These are phyloP conservation scores for Salmo trutta DNA, from an alignment of 2,797 vertebrate genomes.

Conservation along the genomic window DNA sequence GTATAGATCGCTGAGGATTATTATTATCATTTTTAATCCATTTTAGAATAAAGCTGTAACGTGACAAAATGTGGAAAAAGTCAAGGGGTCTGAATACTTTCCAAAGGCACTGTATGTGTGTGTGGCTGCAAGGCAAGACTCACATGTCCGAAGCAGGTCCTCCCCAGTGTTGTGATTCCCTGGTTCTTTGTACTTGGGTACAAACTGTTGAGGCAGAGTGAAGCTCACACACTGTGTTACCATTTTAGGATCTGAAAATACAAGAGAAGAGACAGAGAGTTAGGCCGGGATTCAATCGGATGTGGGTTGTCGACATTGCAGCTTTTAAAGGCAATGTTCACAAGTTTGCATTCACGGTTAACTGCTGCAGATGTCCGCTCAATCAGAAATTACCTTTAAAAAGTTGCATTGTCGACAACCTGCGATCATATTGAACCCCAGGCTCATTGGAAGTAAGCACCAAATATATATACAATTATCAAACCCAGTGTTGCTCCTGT, in stretches of 20 bases:
- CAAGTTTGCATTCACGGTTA: not conserved
- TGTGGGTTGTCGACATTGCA: not conserved
- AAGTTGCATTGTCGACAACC: not conserved
- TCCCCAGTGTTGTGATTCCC: slow-evolving; percentile 80
- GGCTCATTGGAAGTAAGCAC: not conserved
- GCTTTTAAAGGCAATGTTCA: not conserved
- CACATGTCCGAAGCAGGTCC: slow-evolving; percentile 90
- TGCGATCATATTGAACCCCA: not conserved
- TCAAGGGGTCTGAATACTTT: too few relatives aligned
- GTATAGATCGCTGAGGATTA: too few relatives aligned
- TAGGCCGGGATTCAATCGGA: not conserved
- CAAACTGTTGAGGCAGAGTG: slow-evolving; percentile 88
- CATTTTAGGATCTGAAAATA: slow-evolving; percentile 69
- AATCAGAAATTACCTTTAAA: not conserved
- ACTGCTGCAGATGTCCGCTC: not conserved
- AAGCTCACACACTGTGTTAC: slow-evolving; percentile 84
- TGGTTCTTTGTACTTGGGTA: slow-evolving; percentile 77
- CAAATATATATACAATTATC: not conserved
- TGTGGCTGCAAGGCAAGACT: slow-evolving; percentile 60
- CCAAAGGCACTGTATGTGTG: not conserved
- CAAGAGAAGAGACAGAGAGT: slow-evolving; percentile 23
- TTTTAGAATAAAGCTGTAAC: too few relatives aligned
- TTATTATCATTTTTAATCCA: too few relatives aligned
- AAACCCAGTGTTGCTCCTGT: too few relatives aligned
- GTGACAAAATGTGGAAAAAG: too few relatives aligned